Conservation (phyloP, 2,113 vertebrate genomes). For the Elanus axillaris region DNA sequence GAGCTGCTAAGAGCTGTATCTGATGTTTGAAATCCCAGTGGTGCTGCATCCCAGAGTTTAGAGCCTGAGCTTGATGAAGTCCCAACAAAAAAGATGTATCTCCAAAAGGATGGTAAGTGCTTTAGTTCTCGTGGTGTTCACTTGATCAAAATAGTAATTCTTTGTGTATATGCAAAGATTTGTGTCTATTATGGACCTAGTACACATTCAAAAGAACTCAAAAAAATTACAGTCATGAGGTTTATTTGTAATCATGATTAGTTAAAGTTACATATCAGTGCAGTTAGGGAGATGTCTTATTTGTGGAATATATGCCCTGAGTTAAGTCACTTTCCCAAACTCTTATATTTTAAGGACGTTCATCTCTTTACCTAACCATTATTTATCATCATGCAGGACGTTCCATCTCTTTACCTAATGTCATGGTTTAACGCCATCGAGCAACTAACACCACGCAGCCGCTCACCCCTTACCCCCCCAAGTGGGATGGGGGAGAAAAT, state of each 20-base stretch:
- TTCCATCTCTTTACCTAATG: no score
- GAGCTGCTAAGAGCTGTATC: not conserved
- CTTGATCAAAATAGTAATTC: not conserved
- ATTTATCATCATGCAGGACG: no score
- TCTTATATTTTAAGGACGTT: not conserved
- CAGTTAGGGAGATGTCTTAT: not conserved
- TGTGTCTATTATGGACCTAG: fast-evolving
- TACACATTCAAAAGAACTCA: not conserved
- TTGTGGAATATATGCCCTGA: not conserved
- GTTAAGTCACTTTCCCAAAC: not conserved
- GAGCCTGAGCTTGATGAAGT: not conserved
- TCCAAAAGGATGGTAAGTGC: not conserved
- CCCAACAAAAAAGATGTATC: not conserved
- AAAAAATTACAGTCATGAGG: not conserved
- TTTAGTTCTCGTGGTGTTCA: not conserved
- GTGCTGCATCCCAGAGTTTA: not conserved
- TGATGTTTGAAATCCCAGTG: not conserved
- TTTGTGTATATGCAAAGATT: not conserved
- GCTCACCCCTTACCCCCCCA: no score
- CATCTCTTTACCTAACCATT: not conserved
- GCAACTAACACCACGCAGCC: no score
- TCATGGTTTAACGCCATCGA: no score
- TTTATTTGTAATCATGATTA: not conserved
- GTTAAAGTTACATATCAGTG: not conserved
- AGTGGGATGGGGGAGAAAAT: no score